Evolutionary conservation across 2,113 vertebrate species (phyloP).

Genomic region (Psophia crepitans): DNA sequence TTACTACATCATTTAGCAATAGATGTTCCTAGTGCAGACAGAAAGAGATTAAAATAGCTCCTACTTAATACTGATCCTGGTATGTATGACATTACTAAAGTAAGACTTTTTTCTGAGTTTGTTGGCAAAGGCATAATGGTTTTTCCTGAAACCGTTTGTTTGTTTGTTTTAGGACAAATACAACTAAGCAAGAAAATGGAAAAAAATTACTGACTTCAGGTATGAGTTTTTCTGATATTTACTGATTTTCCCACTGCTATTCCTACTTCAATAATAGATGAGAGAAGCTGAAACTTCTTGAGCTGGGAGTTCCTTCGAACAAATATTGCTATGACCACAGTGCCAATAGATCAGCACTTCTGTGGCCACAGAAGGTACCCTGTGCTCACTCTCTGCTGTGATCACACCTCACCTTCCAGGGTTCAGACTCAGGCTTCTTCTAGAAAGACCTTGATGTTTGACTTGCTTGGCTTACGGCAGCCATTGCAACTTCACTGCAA

Average conservation of each 20-base stretch:
- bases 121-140: background rate
- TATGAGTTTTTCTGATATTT: constrained; percentile 17
- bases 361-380: background rate
- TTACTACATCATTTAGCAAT: background rate
- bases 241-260: background rate
- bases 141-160: background rate
- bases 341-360: background rate
- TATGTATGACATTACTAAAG: background rate
- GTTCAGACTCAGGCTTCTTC: background rate
- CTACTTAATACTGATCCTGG: background rate
- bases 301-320: background rate
- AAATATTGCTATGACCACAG: background rate
- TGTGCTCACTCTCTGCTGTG: background rate
- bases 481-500: background rate
- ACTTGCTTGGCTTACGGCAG: background rate
- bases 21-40: background rate
- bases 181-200: background rate
- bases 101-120: constrained; percentile 13
- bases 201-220: constrained; percentile 38
- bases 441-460: background rate
- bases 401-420: background rate
- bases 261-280: background rate
- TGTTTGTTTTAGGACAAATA: constrained; percentile 52
- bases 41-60: background rate
- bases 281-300: background rate